These are phyloP conservation scores for Mesochorus sp. DNA, from an alignment of 2,888 invertebrate species.

Conservation along the genomic window DNA sequence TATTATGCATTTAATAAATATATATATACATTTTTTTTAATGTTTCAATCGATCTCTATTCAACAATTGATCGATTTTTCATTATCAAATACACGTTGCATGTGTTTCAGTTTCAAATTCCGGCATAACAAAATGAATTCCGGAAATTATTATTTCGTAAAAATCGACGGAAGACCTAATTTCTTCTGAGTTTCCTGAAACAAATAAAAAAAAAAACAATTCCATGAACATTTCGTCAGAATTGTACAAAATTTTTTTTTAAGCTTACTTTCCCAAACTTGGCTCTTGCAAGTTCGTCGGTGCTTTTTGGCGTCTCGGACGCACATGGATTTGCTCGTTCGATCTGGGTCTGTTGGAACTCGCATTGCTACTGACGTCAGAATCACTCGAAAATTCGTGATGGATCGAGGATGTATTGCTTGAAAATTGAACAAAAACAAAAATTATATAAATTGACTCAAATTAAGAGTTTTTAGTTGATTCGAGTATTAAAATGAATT, in stretches of 20 bases:
- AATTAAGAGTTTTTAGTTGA: too few species aligned
- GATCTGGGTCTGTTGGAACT: constrained; percentile 59
- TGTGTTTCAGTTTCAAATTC: too few species aligned
- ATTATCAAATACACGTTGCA: too few species aligned
- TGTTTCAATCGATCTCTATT: too few species aligned
- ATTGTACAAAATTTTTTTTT: background rate
- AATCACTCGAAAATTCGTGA: constrained; percentile 66
- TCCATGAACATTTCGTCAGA: background rate
- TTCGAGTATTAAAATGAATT: too few species aligned
- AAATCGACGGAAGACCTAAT: too few species aligned
- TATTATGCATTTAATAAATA: too few species aligned
- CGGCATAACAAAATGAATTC: too few species aligned
- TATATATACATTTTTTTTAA: too few species aligned
- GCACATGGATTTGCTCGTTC: constrained; percentile 13
- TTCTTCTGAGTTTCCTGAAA: constrained; percentile 72
- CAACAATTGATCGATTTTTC: too few species aligned
- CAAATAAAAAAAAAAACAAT: constrained; percentile 28
- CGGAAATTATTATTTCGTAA: too few species aligned
- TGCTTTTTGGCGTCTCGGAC: constrained; percentile 74
- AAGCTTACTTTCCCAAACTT: constrained; percentile 70
- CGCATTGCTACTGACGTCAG: constrained; percentile 67
- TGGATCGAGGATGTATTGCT: background rate
- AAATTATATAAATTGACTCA: too few species aligned
- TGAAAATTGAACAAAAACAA: background rate
- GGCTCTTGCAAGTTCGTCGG: constrained; percentile 74